Conservation (phyloP, 2,888 invertebrate genomes). For the Halocaridina rubra region DNA sequence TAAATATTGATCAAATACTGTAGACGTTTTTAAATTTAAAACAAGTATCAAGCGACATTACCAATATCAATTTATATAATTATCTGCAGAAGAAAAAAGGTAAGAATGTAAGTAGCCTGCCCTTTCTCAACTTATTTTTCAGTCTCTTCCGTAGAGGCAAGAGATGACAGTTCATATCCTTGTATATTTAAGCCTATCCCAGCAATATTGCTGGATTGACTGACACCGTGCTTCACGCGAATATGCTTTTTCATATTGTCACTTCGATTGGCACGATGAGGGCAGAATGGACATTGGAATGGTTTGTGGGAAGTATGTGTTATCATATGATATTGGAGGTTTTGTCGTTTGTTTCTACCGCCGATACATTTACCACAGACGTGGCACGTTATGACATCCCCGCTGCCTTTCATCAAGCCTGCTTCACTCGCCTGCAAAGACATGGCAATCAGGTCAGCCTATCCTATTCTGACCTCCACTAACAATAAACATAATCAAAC, state of each 20-base stretch:
- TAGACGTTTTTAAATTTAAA: too few species aligned
- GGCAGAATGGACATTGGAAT: conserved; percentile 57
- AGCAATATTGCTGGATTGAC: too few species aligned
- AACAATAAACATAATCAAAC: too few species aligned
- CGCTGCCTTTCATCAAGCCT: conserved; percentile 41
- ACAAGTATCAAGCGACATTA: too few species aligned
- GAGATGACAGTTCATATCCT: too few species aligned
- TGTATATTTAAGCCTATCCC: too few species aligned
- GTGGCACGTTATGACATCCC: conserved; percentile 50
- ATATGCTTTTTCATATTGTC: conserved; percentile 58
- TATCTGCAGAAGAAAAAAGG: too few species aligned
- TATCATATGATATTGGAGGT: conserved; percentile 62
- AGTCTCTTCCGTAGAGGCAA: too few species aligned
- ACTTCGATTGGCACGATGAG: conserved; percentile 58
- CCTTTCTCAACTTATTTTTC: too few species aligned
- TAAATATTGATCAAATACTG: too few species aligned
- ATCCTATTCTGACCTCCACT: not conserved
- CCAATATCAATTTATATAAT: too few species aligned
- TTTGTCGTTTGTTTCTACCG: conserved; percentile 61
- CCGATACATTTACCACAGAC: conserved; percentile 52
- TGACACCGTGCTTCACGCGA: conserved; percentile 31
- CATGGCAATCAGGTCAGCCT: conserved; percentile 34
- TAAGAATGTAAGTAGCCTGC: too few species aligned
- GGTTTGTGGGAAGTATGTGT: conserved; percentile 60
- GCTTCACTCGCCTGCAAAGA: conserved; percentile 47